Base-by-base conservation (phyloP, 2,797 vertebrate genomes). In the Thaleichthys pacificus region DNA sequence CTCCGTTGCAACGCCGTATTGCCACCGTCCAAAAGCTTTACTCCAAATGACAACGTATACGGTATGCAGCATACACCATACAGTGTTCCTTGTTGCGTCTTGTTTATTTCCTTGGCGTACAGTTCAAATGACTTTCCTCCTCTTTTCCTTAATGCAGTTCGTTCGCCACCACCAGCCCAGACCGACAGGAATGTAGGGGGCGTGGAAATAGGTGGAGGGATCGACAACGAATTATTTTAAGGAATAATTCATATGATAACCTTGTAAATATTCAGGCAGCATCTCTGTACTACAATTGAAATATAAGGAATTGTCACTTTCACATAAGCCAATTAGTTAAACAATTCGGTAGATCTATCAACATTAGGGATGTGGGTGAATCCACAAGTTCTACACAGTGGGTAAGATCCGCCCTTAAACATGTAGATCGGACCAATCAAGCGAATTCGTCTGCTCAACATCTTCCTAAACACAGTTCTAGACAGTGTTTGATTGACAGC, bases 161-260 rank as follows among this genome's bases (percentile, higher is more conserved):
- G 28, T 11, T 60, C 21, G 26, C 75, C 56, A 22, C 56, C 69
- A 54, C 57, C 85, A 88, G 88, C 82, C 89, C 85, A 88, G 88
- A 83, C 89, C 26, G 72, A 1, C 84, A 86, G 92, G 92, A 93
- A 92, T 93, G 82, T 80, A 58, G 72, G 66, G 82, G 93, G 93
- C 78, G 92, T 90, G 85, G 90, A 69, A 83, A 79, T 15, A 61
- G 66, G 14, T 47, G 56, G 65, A 22, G n/a, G 21, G 6, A 42
- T 12, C 47, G n/a, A 58, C 22, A 22, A 9, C 5, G 3, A 56
- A 32, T 32, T 17, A 56, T 15, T 30, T 61, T 26, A 24, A 22
- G 22, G 12, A 61, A 9, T 28, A 21, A 61, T 12, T 14, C 4
- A 9, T 22, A n/a, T 58, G 21, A 7, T 42, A 12, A 61, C 21